Conservation (phyloP, 2,888 invertebrate species). For the Dryobota labecula region DNA sequence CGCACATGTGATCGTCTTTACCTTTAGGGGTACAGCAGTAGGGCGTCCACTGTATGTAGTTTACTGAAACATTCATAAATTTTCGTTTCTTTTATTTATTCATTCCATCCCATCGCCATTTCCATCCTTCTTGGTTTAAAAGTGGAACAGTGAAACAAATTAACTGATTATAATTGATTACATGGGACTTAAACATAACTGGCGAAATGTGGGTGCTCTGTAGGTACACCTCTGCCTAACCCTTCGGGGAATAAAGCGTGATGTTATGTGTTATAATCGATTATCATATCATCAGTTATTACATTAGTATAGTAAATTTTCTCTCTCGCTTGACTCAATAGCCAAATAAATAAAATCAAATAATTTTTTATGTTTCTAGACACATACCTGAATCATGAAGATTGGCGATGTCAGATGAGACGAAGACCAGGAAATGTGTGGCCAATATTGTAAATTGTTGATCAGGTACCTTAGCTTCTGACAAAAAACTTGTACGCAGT, state of each 20-base stretch:
- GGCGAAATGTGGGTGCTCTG: too few relatives aligned
- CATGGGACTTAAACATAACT: too few relatives aligned
- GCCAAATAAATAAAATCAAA: too few relatives aligned
- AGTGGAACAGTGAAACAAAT: neutral
- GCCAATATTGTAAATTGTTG: slow-evolving; percentile 23
- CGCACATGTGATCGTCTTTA: slow-evolving; percentile 64
- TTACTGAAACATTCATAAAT: slow-evolving; percentile 33
- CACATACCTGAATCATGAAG: slow-evolving; percentile 29
- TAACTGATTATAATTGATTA: neutral
- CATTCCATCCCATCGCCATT: neutral
- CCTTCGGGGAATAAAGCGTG: too few relatives aligned
- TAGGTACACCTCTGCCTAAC: too few relatives aligned
- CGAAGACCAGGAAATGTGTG: slow-evolving; percentile 19
- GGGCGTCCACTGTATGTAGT: slow-evolving; percentile 50
- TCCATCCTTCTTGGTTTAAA: neutral
- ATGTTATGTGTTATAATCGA: too few relatives aligned
- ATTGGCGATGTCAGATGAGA: slow-evolving; percentile 21
- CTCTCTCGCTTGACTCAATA: too few relatives aligned
- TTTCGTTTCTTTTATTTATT: neutral
- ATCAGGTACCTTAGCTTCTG: slow-evolving; percentile 24
- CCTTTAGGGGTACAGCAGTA: slow-evolving; percentile 64
- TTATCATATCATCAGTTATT: too few relatives aligned
- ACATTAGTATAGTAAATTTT: too few relatives aligned
- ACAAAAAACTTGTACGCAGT: slow-evolving; percentile 26
- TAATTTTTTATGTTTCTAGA: too few relatives aligned